phyloP scores from a whole-genome alignment of 2,113 vertebrate genomes.

The Hipposideros armiger region DNA sequence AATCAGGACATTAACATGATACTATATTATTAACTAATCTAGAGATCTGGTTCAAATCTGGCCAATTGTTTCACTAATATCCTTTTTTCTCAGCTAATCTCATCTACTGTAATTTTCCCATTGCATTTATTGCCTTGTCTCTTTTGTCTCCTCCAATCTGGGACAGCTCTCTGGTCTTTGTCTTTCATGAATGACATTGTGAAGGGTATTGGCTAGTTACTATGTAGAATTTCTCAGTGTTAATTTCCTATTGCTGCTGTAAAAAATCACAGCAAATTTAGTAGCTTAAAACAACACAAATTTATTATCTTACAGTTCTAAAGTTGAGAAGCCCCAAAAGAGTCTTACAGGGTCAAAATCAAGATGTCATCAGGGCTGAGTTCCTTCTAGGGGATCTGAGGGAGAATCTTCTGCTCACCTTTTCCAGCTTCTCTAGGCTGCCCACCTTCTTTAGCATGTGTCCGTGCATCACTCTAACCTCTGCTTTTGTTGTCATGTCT shows the following conservation, averaged over 20 bases:
- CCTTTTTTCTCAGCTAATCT: background rate
- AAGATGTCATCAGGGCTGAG: background rate
- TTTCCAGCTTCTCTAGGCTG: background rate
- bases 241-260: background rate
- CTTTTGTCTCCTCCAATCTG: background rate
- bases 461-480: background rate
- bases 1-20: background rate
- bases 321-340: background rate
- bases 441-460: background rate
- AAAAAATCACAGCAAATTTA: background rate
- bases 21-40: background rate
- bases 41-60: background rate
- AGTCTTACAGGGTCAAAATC: background rate
- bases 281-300: background rate
- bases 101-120: background rate
- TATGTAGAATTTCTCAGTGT: background rate
- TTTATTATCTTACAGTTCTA: background rate
- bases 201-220: background rate
- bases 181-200: background rate
- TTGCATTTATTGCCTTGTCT: background rate
- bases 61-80: background rate
- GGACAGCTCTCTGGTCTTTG: background rate
- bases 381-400: background rate
- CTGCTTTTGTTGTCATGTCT: background rate
- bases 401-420: background rate